Evolutionary conservation across 2,797 vertebrate genomes (phyloP), one percentile per base, ranked within the genome.

Genomic region (Arrhamphus sclerolepis): DNA sequence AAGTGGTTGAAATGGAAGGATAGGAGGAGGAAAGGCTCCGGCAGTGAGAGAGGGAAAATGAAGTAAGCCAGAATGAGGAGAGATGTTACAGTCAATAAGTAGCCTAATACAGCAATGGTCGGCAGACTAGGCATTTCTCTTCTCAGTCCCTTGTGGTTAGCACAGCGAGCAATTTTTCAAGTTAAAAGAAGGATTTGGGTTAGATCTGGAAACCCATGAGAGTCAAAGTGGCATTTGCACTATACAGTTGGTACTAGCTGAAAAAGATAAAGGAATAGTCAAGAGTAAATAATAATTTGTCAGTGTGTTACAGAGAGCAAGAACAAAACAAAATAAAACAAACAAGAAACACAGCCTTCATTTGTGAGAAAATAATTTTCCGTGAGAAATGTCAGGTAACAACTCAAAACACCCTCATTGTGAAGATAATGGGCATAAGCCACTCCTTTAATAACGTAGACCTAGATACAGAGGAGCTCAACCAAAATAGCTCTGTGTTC

Each of bases 131-230:
- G 78, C 82, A 89, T 90, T 88, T 84, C 85, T 91, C 89, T 85
- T 78, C 62, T 67, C 19, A 29, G 73, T 92, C 92, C 92, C 92
- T 70, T 80, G 91, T 91, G 92, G 84, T 81, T 81, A 76, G 52
- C 78, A 66, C 87, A 85, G 81, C 8, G 57, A 88, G 90, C 84
- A 83, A 94, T 94, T 94, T 92, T 89, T 94, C 92, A 94, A 90
- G 83, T 84, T 85, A 91, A 91, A 87, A 92, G 91, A 94, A 93
- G 91, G 91, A 92, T 94, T 91, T 91, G 84, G 93, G 92, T 93
- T 93, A 92, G 91, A 91, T 86, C 75, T 70, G 62, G 77, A 86
- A 85, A 75, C 92, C 90, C 91, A 80, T 64, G 89, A 93, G 92
- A 92, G 81, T 81, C 77, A 86, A 76, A 82, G 83, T 89, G 86